Base-by-base conservation (phyloP, 2,888 invertebrate genomes). In the Mycogona germanica region DNA sequence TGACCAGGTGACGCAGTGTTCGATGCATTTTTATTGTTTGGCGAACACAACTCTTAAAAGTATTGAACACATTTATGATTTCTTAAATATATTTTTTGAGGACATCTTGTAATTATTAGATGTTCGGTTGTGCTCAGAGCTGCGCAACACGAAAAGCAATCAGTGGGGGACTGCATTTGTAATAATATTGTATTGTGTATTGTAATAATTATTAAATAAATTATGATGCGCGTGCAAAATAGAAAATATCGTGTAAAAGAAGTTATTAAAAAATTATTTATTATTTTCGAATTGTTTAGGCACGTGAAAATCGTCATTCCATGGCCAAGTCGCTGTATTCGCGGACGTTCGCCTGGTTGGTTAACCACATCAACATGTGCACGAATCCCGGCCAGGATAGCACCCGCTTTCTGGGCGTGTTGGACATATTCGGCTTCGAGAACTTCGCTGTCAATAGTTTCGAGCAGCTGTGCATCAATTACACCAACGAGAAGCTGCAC, bases 341-440 rank as follows among this genome's bases (percentile, higher is more conserved):
- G 1, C 76, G 88, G 57, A 86, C 87, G 3, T 92, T 92, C 72
- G 87, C 87, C 7, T 92, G 91, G 91, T 77, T 92, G 21, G 87
- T 92, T 17, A 83, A 85, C 54, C 88, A 89, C 72, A 91, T 92
- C 55, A 92, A 92, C 73, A 85, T 82, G 55, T 89, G 89, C 64
- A 88, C 87, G 40, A 87, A 88, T 70, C 89, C 89, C 0, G 89
- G 87, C 7, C 81, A 84, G 60, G 85, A 87, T 64, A 81, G 82
- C 12, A 75, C 79, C 12, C 68, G 80, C 57, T 85, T 89, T 64
- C 75, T 92, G 50, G 92, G 91, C 6, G 89, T 92, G 6, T 75
- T 92, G 40, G 92, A 92, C 69, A 92, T 92, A 62, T 92, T 92
- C 68, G 92, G 91, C 54, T 92, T 92, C 69, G 92, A 92, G 72